Conservation (phyloP, 2,888 invertebrate genomes). For the Caenorhabditis auriculariae region DNA sequence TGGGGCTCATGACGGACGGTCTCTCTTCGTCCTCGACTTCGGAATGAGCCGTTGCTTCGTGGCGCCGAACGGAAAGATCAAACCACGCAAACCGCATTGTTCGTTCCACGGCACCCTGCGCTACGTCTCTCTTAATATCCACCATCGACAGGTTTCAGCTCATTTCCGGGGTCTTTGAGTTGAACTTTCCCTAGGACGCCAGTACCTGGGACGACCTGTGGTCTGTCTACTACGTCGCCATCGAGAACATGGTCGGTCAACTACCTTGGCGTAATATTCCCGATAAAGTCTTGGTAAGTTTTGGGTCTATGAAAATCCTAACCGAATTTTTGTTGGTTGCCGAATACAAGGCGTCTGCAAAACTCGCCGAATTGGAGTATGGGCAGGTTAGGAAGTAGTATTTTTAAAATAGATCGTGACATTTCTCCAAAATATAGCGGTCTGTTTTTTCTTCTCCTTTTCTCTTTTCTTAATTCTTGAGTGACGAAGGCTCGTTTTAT, state of each 20-base stretch:
- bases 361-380: no score
- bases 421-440: no score
- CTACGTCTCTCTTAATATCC: slow-evolving; percentile 44
- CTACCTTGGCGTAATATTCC: slow-evolving; percentile 40
- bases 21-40: slow-evolving; percentile 37
- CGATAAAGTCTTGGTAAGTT: no score
- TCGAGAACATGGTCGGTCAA: slow-evolving; percentile 42
- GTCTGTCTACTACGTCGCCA: slow-evolving; percentile 48
- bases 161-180: no score
- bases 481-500: background rate
- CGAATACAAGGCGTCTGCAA: no score
- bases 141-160: slow-evolving; percentile 20
- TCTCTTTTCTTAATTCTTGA: no score
- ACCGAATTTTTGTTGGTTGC: no score
- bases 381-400: no score
- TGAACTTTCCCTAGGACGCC: slow-evolving; percentile 20
- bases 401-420: no score
- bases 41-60: slow-evolving; percentile 34
- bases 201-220: slow-evolving; percentile 46
- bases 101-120: slow-evolving; percentile 45
- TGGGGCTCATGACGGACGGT: slow-evolving; percentile 18
- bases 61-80: slow-evolving; percentile 12
- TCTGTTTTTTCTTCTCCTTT: no score
- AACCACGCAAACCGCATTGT: slow-evolving; percentile 8
- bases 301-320: no score